Conservation (phyloP, 2,888 invertebrate genomes). For the Chrysolina oricalcia region DNA sequence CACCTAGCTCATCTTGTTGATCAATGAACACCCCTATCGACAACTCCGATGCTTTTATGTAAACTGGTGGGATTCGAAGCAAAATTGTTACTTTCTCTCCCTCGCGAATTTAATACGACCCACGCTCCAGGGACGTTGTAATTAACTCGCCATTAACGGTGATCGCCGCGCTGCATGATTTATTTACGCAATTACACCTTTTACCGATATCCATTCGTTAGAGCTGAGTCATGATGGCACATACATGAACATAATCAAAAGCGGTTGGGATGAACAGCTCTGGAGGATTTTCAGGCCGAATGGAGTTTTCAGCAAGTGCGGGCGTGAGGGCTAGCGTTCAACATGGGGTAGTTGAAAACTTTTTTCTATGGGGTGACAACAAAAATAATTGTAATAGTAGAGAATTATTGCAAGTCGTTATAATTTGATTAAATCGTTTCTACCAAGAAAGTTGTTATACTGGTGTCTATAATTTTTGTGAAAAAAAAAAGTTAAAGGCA, state of each 20-base stretch:
- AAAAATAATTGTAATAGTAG: too few species aligned
- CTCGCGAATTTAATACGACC: slow-evolving; percentile 4
- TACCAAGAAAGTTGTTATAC: too few species aligned
- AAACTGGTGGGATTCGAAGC: background rate
- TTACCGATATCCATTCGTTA: slow-evolving; percentile 2
- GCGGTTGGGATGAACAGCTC: background rate
- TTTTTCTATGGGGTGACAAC: too few species aligned
- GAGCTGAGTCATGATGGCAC: background rate
- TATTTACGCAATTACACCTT: slow-evolving; percentile 50
- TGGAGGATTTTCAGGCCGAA: background rate
- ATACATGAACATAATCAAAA: slow-evolving; percentile 12
- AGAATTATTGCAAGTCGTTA: too few species aligned
- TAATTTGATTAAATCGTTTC: too few species aligned
- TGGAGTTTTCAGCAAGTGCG: background rate
- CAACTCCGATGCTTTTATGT: background rate
- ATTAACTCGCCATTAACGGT: slow-evolving; percentile 60
- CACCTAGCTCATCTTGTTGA: background rate
- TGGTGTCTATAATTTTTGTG: too few species aligned
- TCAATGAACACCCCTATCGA: background rate
- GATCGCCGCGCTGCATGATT: slow-evolving; percentile 59
- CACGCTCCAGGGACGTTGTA: slow-evolving; percentile 51
- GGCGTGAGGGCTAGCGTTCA: background rate
- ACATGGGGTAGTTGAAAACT: too few species aligned
- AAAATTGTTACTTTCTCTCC: slow-evolving; percentile 10
- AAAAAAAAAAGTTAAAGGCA: too few species aligned